Evolutionary conservation across 2,113 vertebrate genomes (phyloP), one percentile per base, ranked within the genome.

Genomic region (Ramphastos sulfuratus): DNA sequence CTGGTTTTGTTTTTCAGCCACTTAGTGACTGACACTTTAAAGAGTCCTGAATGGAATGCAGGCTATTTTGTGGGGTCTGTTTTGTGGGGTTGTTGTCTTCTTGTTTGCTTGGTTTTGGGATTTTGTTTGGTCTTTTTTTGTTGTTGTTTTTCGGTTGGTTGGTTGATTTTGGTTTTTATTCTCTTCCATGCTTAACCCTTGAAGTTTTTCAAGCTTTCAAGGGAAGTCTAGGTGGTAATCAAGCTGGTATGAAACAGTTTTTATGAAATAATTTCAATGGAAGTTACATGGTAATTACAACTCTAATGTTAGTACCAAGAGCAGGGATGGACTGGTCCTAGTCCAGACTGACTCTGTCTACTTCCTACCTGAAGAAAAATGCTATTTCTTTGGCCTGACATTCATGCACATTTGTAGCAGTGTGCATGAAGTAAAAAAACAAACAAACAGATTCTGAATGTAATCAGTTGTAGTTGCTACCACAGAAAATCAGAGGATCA

Each of bases 181-280:
- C 10, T 89, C 80, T 87, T 94, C 9, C 39, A 90, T 94, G 25
- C n/a, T 75, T 94, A 75, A 33, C 74, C 80, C 39, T 96, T 92
- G 82, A 89, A 64, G 75, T 88, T 61, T 76, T 73, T 90, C 20
- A 88, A 44, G 86, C 58, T 37, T 37, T 37, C 37, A 37, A 75
- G 74, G 31, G 81, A 65, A 96, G 82, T 95, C 56, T 69, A 96
- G 70, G 69, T 92, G n/a, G 78, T 79, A 97, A 94, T 96, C 92
- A 97, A 87, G 75, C 28, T 82, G 12, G 56, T 93, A 96, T 79
- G 27, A 96, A 97, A 97, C 87, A 93, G 35, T 82, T 96, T 92
- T 94, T 50, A 85, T 33, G 35, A 64, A 96, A 85, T 92, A 93
- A 96, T 96, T 97, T 97, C 86, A 87, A 74, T 93, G 61, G 67